phyloP scores from a whole-genome alignment of 2,113 vertebrate genomes.

The Salvelinus alpinus region DNA sequence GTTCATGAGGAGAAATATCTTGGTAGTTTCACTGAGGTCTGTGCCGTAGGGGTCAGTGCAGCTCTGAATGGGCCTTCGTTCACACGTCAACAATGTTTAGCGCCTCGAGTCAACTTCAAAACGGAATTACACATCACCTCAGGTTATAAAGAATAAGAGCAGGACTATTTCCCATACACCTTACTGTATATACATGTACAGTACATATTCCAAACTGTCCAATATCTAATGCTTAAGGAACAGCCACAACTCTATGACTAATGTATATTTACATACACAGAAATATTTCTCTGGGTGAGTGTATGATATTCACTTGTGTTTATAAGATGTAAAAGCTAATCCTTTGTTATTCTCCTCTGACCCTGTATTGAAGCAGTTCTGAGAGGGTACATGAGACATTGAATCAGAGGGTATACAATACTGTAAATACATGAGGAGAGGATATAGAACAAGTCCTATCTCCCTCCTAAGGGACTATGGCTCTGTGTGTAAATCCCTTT shows the following conservation, averaged over 20 bases:
- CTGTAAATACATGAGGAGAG: neutral
- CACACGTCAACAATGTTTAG: neutral
- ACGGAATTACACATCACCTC: too few species aligned
- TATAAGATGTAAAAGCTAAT: conserved; percentile 2
- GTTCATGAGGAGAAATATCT: too few species aligned
- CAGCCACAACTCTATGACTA: conserved; percentile 36
- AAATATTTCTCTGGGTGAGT: neutral
- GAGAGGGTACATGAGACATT: neutral
- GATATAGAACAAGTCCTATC: too few species aligned
- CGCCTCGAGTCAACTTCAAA: neutral
- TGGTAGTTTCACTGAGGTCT: too few species aligned
- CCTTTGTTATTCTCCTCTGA: conserved; percentile 1
- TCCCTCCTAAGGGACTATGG: too few species aligned
- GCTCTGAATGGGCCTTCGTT: neutral
- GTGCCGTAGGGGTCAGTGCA: neutral
- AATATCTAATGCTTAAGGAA: too few species aligned
- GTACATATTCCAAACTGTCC: too few species aligned
- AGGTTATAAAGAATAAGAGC: too few species aligned
- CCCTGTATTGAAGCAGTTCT: conserved; percentile 12
- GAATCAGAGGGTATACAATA: neutral
- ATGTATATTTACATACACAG: conserved; percentile 11
- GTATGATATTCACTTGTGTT: neutral
- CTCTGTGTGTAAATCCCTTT: too few species aligned
- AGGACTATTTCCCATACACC: too few species aligned
- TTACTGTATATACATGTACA: too few species aligned